phyloP scores from a whole-genome alignment of 2,113 vertebrate species.

The Nycticryphes semicollaris region DNA sequence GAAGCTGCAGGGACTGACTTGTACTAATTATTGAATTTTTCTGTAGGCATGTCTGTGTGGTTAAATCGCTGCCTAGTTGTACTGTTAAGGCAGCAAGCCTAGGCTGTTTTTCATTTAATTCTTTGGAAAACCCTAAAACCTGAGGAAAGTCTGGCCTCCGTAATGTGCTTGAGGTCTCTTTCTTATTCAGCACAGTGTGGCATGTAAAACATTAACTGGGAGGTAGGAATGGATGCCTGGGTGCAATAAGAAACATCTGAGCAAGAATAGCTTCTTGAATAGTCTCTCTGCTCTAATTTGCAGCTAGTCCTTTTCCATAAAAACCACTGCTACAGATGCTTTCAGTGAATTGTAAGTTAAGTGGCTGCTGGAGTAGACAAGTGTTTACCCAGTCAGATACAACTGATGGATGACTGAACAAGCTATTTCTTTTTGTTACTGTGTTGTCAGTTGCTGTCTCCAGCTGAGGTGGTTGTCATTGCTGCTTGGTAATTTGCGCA shows the following conservation, averaged over 20 bases:
- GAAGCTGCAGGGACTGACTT: background rate
- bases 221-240: background rate
- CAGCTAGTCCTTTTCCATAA: background rate
- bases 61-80: background rate
- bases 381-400: background rate
- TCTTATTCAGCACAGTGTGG: background rate
- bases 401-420: constrained; percentile 11
- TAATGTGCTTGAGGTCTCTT: background rate
- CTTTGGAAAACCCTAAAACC: background rate
- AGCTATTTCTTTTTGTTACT: background rate
- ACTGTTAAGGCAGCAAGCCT: background rate
- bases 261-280: background rate
- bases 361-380: background rate
- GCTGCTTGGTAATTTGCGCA: background rate
- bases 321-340: background rate
- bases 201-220: background rate
- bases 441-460: background rate
- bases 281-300: background rate
- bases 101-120: background rate
- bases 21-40: background rate
- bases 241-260: background rate
- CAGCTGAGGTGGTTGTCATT: background rate
- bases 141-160: background rate
- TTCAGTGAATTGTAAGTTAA: constrained; percentile 6
- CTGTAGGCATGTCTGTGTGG: background rate